Conservation (phyloP, 2,888 invertebrate species). For the Dynastes hyllus region DNA sequence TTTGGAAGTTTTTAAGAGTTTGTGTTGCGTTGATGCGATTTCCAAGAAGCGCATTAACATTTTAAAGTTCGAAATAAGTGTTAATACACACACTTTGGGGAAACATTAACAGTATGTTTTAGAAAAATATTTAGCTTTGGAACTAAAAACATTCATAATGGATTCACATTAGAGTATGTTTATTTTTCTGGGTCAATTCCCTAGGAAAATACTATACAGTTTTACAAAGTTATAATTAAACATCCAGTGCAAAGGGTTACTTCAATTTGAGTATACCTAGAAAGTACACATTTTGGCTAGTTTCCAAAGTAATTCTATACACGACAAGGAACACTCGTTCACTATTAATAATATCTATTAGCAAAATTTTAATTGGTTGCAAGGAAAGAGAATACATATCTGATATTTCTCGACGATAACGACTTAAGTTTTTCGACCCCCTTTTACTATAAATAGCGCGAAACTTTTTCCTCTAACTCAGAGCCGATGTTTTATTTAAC, state of each 20-base stretch:
- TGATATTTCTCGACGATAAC: constrained; percentile 13
- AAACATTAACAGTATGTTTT: not conserved
- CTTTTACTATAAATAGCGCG: constrained; percentile 3
- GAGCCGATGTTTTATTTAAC: constrained; percentile 13
- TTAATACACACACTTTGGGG: not conserved
- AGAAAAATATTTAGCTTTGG: not conserved
- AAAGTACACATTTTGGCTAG: constrained; percentile 22
- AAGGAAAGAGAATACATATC: constrained; percentile 1
- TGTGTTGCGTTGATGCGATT: too few species aligned
- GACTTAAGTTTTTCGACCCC: constrained; percentile 7
- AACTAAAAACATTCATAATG: not conserved
- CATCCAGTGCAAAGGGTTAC: not conserved
- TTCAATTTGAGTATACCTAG: not conserved
- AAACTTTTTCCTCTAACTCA: not conserved
- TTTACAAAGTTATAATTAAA: constrained; percentile 9
- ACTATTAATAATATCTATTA: constrained; percentile 44
- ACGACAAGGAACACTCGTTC: constrained; percentile 34
- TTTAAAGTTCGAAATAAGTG: not conserved
- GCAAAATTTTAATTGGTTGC: constrained; percentile 9
- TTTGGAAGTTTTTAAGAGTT: too few species aligned
- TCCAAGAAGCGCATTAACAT: too few species aligned
- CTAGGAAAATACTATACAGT: not conserved
- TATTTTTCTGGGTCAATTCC: not conserved
- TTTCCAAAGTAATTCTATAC: constrained; percentile 38
- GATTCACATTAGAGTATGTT: constrained; percentile 19